Percentiles rank a stretch among this genome's conserved stretches.
These are phyloP conservation scores for Odontamblyopus lacepedii DNA, from an alignment of 2,797 vertebrate genomes.

Conservation along the genomic window DNA sequence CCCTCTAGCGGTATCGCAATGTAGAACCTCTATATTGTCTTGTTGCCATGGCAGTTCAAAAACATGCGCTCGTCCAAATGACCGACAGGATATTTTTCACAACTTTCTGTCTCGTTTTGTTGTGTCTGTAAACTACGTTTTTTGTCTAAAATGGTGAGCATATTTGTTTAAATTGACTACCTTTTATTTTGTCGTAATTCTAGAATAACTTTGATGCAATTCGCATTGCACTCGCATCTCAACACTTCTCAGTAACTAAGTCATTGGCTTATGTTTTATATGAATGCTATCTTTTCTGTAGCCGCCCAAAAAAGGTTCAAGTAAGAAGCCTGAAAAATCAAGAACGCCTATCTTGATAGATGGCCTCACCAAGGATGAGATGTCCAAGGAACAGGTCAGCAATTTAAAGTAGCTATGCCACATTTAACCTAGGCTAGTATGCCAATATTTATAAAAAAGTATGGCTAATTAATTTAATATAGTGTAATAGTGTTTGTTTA, in stretches of 20 bases:
- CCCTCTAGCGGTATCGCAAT: not conserved
- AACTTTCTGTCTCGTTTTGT: not conserved
- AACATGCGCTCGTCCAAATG: not conserved
- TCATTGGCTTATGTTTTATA: not conserved
- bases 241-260: not conserved
- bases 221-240: not conserved
- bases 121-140: not conserved
- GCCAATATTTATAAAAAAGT: too few relatives aligned
- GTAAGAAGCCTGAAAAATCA: constrained; percentile 43
- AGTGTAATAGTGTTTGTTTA: too few relatives aligned
- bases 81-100: not conserved
- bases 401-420: not conserved
- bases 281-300: constrained; percentile 15
- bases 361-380: constrained; percentile 65
- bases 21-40: not conserved
- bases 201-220: not conserved
- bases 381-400: constrained; percentile 67
- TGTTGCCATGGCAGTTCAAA: constrained; percentile 3
- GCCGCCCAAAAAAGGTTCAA: constrained; percentile 59
- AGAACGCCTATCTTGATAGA: constrained; percentile 55
- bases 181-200: not conserved
- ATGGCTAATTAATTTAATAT: too few relatives aligned
- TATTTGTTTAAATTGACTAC: not conserved
- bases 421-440: too few relatives aligned
- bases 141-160: constrained; percentile 2